phyloP scores from a whole-genome alignment of 2,888 invertebrate genomes.

The Epirrhoe alternata region DNA sequence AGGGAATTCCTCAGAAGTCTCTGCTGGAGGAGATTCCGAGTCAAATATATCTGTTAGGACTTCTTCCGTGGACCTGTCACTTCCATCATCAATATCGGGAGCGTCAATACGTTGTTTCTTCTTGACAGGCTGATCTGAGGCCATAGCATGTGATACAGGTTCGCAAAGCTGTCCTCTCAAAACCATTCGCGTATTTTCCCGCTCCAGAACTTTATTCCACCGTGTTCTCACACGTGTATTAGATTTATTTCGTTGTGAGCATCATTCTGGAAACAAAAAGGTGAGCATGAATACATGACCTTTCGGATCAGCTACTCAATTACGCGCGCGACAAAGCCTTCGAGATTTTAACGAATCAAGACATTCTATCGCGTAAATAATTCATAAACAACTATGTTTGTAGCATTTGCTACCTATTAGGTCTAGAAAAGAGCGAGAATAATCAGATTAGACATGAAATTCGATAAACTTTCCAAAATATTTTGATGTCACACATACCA shows the following conservation, averaged over 20 bases:
- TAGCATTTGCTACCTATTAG: constrained; percentile 38
- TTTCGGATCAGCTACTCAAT: constrained; percentile 83
- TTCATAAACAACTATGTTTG: constrained; percentile 36
- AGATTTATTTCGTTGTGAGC: constrained; percentile 51
- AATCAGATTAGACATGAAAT: constrained; percentile 51
- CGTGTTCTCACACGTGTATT: constrained; percentile 41
- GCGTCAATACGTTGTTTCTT: constrained; percentile 91
- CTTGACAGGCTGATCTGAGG: constrained; percentile 92
- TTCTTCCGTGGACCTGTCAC: constrained; percentile 82
- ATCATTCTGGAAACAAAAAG: constrained; percentile 76
- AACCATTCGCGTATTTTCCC: constrained; percentile 81
- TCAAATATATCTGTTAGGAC: constrained; percentile 76
- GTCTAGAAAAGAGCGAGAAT: constrained; percentile 41
- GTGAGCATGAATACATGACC: constrained; percentile 80
- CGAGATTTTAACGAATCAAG: constrained; percentile 51
- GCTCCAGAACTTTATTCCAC: constrained; percentile 36
- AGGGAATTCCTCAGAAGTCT: constrained; percentile 75
- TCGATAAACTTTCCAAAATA: constrained; percentile 84
- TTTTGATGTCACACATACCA: constrained; percentile 86
- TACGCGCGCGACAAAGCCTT: constrained; percentile 83
- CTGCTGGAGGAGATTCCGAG: constrained; percentile 68
- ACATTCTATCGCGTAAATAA: constrained; percentile 33
- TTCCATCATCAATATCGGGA: constrained; percentile 84
- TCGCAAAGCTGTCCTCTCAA: constrained; percentile 85
- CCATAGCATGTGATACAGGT: constrained; percentile 87